phyloP scores from a whole-genome alignment of 2,113 vertebrate genomes.

The Phylloscopus whistleri region DNA sequence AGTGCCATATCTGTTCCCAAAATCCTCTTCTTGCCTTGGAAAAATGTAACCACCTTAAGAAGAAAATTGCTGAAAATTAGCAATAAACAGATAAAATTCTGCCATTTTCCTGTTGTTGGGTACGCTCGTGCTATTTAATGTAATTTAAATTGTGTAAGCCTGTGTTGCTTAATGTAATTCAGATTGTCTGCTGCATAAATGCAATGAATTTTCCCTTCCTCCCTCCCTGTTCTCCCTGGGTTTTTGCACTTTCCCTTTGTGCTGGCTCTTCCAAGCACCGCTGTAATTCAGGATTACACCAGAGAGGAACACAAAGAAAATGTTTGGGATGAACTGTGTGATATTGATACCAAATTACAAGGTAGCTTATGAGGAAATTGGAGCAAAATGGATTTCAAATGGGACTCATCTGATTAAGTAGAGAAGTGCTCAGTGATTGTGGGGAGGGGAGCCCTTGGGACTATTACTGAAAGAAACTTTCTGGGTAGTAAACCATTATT shows the following conservation, averaged over 20 bases:
- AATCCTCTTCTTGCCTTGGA: neutral
- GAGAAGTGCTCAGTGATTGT: neutral
- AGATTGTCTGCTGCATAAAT: neutral
- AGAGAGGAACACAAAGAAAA: neutral
- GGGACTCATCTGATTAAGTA: neutral
- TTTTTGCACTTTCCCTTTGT: neutral
- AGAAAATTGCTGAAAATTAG: neutral
- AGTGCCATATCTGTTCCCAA: neutral
- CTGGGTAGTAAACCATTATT: neutral
- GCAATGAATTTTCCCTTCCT: neutral
- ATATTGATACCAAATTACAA: neutral
- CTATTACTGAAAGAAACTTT: neutral
- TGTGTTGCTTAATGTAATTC: neutral
- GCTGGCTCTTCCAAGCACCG: neutral
- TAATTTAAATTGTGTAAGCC: neutral
- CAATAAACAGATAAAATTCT: neutral
- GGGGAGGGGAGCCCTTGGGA: neutral
- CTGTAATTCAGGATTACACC: neutral
- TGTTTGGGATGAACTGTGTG: neutral
- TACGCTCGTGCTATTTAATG: neutral
- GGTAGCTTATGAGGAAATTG: neutral
- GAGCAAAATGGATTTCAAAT: constrained; percentile 5
- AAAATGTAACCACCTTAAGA: neutral
- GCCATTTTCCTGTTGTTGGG: neutral
- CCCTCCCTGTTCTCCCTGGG: neutral